Evolutionary conservation across 2,888 invertebrate species (phyloP), one percentile per base, ranked within the genome.

Genomic region (Pilophorus perplexus): DNA sequence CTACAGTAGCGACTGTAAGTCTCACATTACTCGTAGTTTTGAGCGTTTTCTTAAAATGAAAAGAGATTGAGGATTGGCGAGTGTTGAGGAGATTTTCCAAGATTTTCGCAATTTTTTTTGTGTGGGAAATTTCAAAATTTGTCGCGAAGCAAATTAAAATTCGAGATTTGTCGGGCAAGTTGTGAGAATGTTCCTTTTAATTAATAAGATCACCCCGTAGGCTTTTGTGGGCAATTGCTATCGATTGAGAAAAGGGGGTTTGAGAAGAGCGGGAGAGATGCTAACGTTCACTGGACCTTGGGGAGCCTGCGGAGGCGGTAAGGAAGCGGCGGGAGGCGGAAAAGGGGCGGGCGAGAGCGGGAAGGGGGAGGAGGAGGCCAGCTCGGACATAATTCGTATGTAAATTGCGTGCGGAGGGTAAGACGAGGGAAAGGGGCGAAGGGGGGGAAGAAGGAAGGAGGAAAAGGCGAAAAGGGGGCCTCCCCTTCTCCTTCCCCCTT

Each of bases 301-400:
- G 52, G 52, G 52, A 52, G 52, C 52, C 25, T 28, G 18, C 18
- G 52, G 52, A 52, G 27, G 27, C n/a, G 20, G 14, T 8, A 20
- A 14, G 42, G 42, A 23, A 8, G 20, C 8, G 22, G 5, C 18
- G 22, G 48, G 48, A 23, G 22, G 28, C 14, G n/a, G 52, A 18
- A 14, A 28, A 25, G 38, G 42, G 18, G 42, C 4, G 59, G 27
- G 20, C 25, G 42, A 54, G 25, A 28, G 6, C 12, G 5, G 3
- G 50, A 18, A 18, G 37, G 33, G 64, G 23, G 50, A 14, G 27
- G 40, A 42, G 3, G 54, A 22, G 14, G 52, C 42, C 23, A 54
- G 64, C 64, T 65, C 64, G 64, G 64, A 65, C 64, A 65, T 65
- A 65, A 65, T 65, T 65, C 64, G 64, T 65, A 65, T 65, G 64